A percentile compares a stretch with the other conserved stretches of the same genome.
phyloP scores from a whole-genome alignment of 1,140 invertebrate genomes.

The Riptortus pedestris region DNA sequence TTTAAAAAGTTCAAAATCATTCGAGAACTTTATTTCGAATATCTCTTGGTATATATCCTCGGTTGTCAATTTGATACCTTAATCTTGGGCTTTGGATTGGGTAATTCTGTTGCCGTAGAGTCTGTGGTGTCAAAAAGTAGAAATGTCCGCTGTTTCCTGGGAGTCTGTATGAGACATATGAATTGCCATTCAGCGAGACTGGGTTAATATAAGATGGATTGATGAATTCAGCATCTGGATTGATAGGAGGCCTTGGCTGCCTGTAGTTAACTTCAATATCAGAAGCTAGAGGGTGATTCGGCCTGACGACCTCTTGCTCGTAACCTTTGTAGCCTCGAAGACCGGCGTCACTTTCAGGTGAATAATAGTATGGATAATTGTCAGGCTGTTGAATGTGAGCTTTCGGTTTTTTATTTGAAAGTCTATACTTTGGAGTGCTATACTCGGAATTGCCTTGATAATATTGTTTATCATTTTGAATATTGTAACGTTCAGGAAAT shows the following conservation, averaged over 20 bases:
- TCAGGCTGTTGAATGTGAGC: background rate
- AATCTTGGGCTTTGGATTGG: constrained; percentile 8
- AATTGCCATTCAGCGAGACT: constrained; percentile 38
- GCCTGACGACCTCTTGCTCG: constrained; percentile 17
- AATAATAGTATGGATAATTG: constrained; percentile 11
- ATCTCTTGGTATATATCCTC: background rate
- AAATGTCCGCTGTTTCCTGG: constrained; percentile 59
- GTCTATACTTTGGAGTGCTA: background rate
- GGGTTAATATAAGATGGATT: constrained; percentile 32
- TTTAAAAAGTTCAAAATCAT: background rate
- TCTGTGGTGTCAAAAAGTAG: constrained; percentile 63
- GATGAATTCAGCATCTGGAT: constrained; percentile 45
- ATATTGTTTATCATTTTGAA: constrained; percentile 26
- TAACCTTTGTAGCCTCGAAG: constrained; percentile 19
- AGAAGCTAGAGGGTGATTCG: constrained; percentile 33
- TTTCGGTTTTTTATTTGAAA: constrained; percentile 8
- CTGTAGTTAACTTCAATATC: constrained; percentile 45
- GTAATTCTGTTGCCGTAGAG: constrained; percentile 32
- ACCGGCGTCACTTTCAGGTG: background rate
- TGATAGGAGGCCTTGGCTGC: constrained; percentile 40
- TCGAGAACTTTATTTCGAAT: background rate
- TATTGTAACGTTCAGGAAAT: constrained; percentile 32
- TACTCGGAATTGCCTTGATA: constrained; percentile 10
- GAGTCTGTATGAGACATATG: constrained; percentile 43
- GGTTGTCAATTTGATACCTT: background rate